Evolutionary conservation across 2,113 vertebrate genomes (phyloP), one percentile per base, ranked within the genome.

Genomic region (Cisticola juncidis): DNA sequence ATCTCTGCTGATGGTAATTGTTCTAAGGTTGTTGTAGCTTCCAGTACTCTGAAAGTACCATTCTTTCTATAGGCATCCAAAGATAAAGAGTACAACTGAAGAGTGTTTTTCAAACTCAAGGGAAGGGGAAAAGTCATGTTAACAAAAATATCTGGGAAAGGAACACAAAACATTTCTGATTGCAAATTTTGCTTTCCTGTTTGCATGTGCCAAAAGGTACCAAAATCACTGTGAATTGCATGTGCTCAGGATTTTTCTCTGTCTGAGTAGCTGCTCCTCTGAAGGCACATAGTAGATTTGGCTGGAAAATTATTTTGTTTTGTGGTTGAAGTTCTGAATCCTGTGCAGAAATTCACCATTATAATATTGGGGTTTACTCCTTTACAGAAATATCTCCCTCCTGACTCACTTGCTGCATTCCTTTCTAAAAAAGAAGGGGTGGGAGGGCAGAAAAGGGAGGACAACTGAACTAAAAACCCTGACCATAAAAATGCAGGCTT

Each of bases 91-190:
- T 77, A 62, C 20, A 81, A 76, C 17, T 81, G 71, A 86, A 68
- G 85, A 83, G 38, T 90, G 40, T 56, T 95, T 96, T 88, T 78
- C 42, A 90, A 86, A 80, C 42, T 77, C 64, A 64, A 65, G 86
- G 33, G 28, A 81, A 88, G 47, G 22, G 23, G 18, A 88, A 90
- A 92, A 90, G 29, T 44, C 70, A 83, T 54, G 24, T 70, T 90
- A 91, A 80, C 53, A 90, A 80, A 94, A 95, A 90, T 66, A 69
- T 68, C 64, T 53, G 40, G 47, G 68, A 90, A 84, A 94, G 13
- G 22, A 86, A 44, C 65, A 56, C 35, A 83, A 83, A 92, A 88
- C 4, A 62, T 70, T 86, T 81, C 79, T 80, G 53, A 81, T 60
- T 78, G 20, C 14, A 22, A 48, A 5, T 73, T 48, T 74, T 81